Conservation (phyloP, 2,797 vertebrate species). For the Onychomys torridus region DNA sequence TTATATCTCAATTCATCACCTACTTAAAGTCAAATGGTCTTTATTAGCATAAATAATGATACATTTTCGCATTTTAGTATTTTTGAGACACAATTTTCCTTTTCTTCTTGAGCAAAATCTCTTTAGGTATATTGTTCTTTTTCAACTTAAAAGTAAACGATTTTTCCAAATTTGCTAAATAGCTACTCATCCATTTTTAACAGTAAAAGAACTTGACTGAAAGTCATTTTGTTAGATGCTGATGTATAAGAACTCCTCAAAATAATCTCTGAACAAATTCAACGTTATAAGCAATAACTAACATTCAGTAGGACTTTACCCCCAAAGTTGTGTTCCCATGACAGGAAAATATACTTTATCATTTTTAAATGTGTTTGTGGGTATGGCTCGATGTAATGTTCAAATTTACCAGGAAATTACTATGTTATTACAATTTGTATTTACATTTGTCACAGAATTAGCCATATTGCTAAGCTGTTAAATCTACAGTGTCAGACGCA, state of each 20-base stretch:
- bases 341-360: not conserved
- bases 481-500: not conserved
- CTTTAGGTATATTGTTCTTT: not conserved
- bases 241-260: not conserved
- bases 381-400: not conserved
- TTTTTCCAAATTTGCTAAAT: not conserved
- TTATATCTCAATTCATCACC: not conserved
- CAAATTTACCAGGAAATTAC: conserved; percentile 9
- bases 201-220: not conserved
- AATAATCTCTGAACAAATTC: not conserved
- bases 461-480: not conserved
- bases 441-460: conserved; percentile 34
- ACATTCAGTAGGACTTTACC: not conserved
- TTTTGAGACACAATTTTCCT: not conserved
- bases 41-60: not conserved
- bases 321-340: not conserved
- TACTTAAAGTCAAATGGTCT: not conserved
- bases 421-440: not conserved
- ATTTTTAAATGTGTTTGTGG: not conserved
- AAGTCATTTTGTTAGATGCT: not conserved
- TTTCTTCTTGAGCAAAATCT: not conserved
- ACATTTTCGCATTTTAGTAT: not conserved
- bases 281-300: not conserved
- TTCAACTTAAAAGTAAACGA: conserved; percentile 26
- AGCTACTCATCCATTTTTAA: not conserved